Evolutionary conservation across 2,888 invertebrate genomes (phyloP).

Genomic region (Drosophila quinaria): DNA sequence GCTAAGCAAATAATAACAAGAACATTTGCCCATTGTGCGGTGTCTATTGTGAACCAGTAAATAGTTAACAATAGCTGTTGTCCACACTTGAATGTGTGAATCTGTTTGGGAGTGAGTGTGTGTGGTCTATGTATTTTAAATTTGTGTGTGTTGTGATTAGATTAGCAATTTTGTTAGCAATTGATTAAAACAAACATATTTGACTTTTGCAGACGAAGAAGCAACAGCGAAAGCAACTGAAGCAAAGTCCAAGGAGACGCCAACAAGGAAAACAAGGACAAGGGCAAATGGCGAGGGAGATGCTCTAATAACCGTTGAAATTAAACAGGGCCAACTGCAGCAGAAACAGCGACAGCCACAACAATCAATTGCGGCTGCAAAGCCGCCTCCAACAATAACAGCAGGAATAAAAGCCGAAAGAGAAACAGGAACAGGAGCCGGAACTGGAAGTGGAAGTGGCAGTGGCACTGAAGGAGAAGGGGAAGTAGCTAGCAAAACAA

Average conservation of each 20-base stretch:
- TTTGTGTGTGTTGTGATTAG: constrained; percentile 44
- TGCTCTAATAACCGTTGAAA: constrained; percentile 61
- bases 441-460: constrained; percentile 6
- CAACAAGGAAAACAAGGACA: constrained; percentile 34
- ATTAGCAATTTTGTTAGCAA: constrained; percentile 45
- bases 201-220: constrained; percentile 75
- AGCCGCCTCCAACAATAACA: constrained; percentile 24
- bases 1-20: constrained; percentile 27
- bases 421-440: constrained; percentile 15
- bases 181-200: constrained; percentile 27
- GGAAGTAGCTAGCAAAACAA: background rate
- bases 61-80: constrained; percentile 29
- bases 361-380: constrained; percentile 49
- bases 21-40: constrained; percentile 20
- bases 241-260: constrained; percentile 31
- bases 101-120: constrained; percentile 1
- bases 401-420: constrained; percentile 7
- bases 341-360: constrained; percentile 26
- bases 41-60: constrained; percentile 8
- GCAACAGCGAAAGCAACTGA: constrained; percentile 41
- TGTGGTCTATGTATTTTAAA: constrained; percentile 12
- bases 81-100: constrained; percentile 10
- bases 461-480: constrained; percentile 7
- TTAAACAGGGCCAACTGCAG: constrained; percentile 61
- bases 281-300: constrained; percentile 40